These are phyloP conservation scores for Lysandra bellargus DNA, from an alignment of 2,888 invertebrate genomes.

Conservation along the genomic window DNA sequence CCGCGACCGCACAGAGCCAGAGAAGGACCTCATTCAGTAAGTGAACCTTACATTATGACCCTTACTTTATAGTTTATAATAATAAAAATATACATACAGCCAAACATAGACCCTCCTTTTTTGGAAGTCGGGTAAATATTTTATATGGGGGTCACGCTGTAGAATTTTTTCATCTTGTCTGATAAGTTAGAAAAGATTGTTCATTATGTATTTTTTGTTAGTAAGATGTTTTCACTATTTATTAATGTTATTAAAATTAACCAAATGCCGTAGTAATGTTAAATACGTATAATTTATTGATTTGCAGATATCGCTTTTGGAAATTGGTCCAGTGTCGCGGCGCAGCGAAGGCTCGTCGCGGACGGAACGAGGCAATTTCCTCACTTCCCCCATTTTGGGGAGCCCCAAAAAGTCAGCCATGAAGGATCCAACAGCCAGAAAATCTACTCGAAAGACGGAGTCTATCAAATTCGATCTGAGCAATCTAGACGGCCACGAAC, in stretches of 20 bases:
- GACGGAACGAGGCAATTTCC: slow-evolving; percentile 21
- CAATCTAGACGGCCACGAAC: slow-evolving; percentile 52
- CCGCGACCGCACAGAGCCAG: not conserved
- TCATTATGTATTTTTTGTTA: no score
- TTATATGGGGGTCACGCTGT: no score
- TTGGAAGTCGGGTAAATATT: no score
- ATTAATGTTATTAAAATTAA: no score
- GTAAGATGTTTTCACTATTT: no score
- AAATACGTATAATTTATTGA: no score
- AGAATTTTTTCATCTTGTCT: no score
- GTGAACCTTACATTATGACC: not conserved
- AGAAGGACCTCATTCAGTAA: not conserved
- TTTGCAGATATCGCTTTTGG: slow-evolving; percentile 23
- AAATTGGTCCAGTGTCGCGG: not conserved
- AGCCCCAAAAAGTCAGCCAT: slow-evolving; percentile 65
- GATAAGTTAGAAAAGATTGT: no score
- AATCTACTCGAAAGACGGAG: slow-evolving; percentile 55
- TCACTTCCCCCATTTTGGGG: slow-evolving; percentile 42
- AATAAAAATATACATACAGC: no score
- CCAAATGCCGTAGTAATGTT: no score
- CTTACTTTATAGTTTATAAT: no score
- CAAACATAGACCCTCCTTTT: no score
- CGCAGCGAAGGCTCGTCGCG: not conserved
- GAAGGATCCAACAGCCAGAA: slow-evolving; percentile 54
- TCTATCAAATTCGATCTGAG: slow-evolving; percentile 72